Base-by-base conservation (phyloP, 2,888 invertebrate genomes). In the Eilema sororculum region DNA sequence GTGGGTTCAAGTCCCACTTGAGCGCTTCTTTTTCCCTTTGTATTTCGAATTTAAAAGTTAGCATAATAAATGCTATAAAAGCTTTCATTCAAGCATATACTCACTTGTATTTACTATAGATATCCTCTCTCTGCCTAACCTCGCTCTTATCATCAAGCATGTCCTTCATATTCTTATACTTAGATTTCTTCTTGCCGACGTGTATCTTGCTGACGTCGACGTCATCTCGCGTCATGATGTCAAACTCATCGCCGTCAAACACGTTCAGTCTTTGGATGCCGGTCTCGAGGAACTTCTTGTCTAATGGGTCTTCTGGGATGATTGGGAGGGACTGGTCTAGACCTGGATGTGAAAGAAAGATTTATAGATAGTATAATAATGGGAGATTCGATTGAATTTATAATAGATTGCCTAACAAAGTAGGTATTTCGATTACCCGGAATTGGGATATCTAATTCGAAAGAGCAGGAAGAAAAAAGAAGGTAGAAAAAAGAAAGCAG, bases 221-320 rank as follows among this genome's bases (percentile, higher is more conserved):
- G 78, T 96, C 93, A 65, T 96, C 96, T 22, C 96, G 85, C 71
- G 96, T 96, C 96, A 98, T 97, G 1, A 98, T 95, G 87, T 98
- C 97, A 89, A 97, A 98, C 86, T 97, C 96, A 86, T 98, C 97
- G 92, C 97, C 97, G 83, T 98, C 97, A 86, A 96, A 97, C 16
- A 98, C 95, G 89, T 97, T 98, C 63, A 96, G 93, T 63, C 97
- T 92, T 62, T 96, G 92, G 13, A 96, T 87, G 24, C 96, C 96
- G 0, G 96, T 96, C 77, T 96, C 94, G 0, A 94, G 81, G 88
- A 90, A 96, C 8, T 95, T 89, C 56, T 89, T 85, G 84, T 96
- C 97, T 71, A 96, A 86, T 0, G 91, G 86, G 84, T 97, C 97
- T 22, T 96, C 95, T 0, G 97, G 97, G 77, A 97, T 96, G 74